Evolutionary conservation across 2,113 vertebrate species (phyloP).

Genomic region (Vidua macroura): DNA sequence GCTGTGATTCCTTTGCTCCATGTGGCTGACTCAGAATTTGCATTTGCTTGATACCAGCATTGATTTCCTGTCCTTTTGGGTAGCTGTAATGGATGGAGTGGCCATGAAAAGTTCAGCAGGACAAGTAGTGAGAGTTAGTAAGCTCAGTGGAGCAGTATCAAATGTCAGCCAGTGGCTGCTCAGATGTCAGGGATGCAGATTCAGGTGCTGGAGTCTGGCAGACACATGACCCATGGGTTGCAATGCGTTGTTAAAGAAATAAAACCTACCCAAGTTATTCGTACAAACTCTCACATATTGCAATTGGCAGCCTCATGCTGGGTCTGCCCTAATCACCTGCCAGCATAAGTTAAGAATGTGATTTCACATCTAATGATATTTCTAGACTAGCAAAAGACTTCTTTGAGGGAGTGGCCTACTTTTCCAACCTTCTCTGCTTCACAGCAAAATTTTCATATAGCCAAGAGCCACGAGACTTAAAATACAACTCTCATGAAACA

Average conservation of each 20-base stretch:
- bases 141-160: neutral
- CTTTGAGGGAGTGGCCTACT: conserved; percentile 28
- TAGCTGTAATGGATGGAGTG: conserved; percentile 12
- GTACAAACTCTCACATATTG: conserved; percentile 3
- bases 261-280: conserved; percentile 36
- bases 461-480: neutral
- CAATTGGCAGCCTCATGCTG: conserved; percentile 48
- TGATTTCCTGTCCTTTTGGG: conserved; percentile 24
- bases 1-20: conserved; percentile 3
- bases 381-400: neutral
- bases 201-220: conserved; percentile 34
- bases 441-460: neutral
- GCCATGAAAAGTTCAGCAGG: conserved; percentile 21
- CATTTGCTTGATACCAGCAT: conserved; percentile 25
- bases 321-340: conserved; percentile 56
- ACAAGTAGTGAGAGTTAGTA: conserved; percentile 18
- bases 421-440: neutral
- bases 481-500: conserved; percentile 7
- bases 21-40: conserved; percentile 26
- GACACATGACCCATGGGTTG: conserved; percentile 16
- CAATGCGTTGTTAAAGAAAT: conserved; percentile 23
- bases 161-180: conserved; percentile 13
- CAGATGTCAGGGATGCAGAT: conserved; percentile 18
- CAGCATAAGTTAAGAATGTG: conserved; percentile 52
- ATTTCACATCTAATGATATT: conserved; percentile 55